Conservation (phyloP, 2,888 invertebrate species). For the Arge pagana region DNA sequence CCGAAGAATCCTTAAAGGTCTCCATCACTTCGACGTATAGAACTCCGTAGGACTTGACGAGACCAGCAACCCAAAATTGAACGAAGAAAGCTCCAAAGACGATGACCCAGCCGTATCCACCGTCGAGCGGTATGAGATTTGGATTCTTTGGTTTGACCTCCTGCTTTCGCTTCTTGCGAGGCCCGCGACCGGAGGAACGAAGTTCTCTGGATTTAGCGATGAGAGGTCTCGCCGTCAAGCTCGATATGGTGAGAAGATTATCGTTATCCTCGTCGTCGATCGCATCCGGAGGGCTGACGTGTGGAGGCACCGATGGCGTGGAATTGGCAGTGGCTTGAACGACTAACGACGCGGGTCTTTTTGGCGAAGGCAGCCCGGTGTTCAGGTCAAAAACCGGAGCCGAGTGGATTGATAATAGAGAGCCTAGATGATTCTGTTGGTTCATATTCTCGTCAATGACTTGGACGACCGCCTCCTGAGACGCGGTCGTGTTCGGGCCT, state of each 20-base stretch:
- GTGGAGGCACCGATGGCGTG: constrained; percentile 56
- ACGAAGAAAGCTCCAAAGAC: constrained; percentile 79
- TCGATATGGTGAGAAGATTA: constrained; percentile 73
- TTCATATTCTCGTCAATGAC: constrained; percentile 54
- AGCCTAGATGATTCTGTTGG: constrained; percentile 63
- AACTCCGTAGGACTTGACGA: constrained; percentile 81
- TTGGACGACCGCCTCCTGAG: constrained; percentile 28
- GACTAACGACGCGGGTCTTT: constrained; percentile 60
- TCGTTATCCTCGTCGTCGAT: constrained; percentile 71
- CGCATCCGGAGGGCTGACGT: constrained; percentile 59
- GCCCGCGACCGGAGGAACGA: constrained; percentile 54
- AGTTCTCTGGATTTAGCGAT: constrained; percentile 72
- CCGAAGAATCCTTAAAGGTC: constrained; percentile 75
- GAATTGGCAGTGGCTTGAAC: constrained; percentile 58
- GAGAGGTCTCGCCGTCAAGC: constrained; percentile 72
- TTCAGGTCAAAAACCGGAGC: constrained; percentile 63
- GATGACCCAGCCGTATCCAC: constrained; percentile 79
- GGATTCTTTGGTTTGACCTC: constrained; percentile 36
- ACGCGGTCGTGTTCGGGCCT: constrained; percentile 38
- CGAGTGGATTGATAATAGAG: constrained; percentile 71
- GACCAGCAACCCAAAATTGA: constrained; percentile 80
- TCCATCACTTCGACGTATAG: constrained; percentile 81
- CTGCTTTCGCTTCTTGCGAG: constrained; percentile 21
- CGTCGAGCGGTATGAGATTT: constrained; percentile 65
- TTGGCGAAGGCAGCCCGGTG: constrained; percentile 42